Conservation (phyloP, 2,888 invertebrate genomes). For the Lingula anatina region DNA sequence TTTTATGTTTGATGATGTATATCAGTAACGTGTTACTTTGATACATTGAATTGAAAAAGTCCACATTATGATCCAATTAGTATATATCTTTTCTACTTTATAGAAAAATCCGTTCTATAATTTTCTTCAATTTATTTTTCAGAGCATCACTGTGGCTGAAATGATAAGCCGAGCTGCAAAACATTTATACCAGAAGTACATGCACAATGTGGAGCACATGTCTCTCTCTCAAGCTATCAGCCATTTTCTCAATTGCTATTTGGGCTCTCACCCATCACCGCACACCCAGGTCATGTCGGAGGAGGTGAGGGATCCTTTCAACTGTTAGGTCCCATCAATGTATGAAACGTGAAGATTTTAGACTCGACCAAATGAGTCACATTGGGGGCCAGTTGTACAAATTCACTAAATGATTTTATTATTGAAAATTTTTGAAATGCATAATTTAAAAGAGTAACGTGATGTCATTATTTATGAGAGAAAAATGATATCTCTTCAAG, state of each 20-base stretch:
- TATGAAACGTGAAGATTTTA: too few relatives aligned
- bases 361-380: too few relatives aligned
- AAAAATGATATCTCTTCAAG: background rate
- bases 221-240: conserved; percentile 83
- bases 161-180: conserved; percentile 84
- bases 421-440: background rate
- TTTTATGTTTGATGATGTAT: too few relatives aligned
- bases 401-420: too few relatives aligned
- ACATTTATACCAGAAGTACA: conserved; percentile 85
- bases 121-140: conserved; percentile 51
- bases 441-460: too few relatives aligned
- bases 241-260: conserved; percentile 92
- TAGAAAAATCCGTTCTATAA: conserved; percentile 35
- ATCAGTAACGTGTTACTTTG: too few relatives aligned
- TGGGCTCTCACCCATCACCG: conserved; percentile 71
- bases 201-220: conserved; percentile 89
- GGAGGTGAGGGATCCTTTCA: conserved; percentile 59
- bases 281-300: conserved; percentile 66
- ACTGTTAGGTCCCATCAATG: too few relatives aligned
- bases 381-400: too few relatives aligned
- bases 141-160: conserved; percentile 87
- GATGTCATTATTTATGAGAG: too few relatives aligned
- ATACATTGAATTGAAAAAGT: too few relatives aligned
- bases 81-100: too few relatives aligned
- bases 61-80: too few relatives aligned